Conservation (phyloP, 2,113 vertebrate genomes). For the Tylochromis polylepis region DNA sequence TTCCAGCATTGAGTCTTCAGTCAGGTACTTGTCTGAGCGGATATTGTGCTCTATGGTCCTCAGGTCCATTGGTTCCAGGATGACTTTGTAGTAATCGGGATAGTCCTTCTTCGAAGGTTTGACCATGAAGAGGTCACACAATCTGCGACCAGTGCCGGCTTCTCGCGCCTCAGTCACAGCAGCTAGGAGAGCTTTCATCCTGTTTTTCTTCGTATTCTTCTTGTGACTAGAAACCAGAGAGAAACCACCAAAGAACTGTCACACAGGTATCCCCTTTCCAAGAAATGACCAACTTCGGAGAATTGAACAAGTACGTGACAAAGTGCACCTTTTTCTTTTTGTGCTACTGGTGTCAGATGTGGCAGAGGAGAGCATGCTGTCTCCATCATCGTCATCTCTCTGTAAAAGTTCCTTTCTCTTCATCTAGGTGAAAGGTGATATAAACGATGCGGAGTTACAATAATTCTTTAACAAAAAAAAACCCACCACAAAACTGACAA, state of each 20-base stretch:
- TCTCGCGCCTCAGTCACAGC: constrained; percentile 89
- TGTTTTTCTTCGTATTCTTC: constrained; percentile 92
- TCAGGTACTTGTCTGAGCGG: constrained; percentile 88
- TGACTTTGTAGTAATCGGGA: constrained; percentile 98
- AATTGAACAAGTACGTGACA: background rate
- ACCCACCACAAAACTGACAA: background rate
- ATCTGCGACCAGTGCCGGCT: constrained; percentile 81
- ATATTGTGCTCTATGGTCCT: constrained; percentile 96
- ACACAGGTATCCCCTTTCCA: background rate
- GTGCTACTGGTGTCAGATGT: constrained; percentile 90
- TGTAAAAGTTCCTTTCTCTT: constrained; percentile 93
- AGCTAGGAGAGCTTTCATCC: constrained; percentile 91
- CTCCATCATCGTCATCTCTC: constrained; percentile 91
- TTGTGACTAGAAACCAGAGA: constrained; percentile 75
- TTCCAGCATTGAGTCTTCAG: constrained; percentile 89
- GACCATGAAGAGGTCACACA: constrained; percentile 96
- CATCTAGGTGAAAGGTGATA: constrained; percentile 66
- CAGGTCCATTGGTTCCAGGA: constrained; percentile 96
- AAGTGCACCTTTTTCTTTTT: constrained; percentile 89
- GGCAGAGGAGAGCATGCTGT: constrained; percentile 96
- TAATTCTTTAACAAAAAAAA: background rate
- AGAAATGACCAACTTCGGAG: background rate
- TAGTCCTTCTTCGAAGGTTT: constrained; percentile 99
- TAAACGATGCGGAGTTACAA: background rate
- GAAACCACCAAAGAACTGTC: background rate